Base-by-base conservation (phyloP, 2,888 invertebrate species). In the Anaspis maculata region DNA sequence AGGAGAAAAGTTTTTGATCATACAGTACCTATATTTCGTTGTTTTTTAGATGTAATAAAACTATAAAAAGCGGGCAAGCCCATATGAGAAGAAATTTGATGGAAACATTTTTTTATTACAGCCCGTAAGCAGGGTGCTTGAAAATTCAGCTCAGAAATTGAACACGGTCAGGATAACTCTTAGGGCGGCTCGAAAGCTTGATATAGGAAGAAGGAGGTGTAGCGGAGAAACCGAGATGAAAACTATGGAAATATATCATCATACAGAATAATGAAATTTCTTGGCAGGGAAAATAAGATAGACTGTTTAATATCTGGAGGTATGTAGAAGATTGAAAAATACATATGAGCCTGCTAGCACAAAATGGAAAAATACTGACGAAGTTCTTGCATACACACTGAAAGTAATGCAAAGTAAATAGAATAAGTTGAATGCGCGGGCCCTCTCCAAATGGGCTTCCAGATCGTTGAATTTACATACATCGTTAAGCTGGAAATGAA, bases 261-360 rank as follows among this genome's bases (percentile, higher is more conserved):
- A 59, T 59, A 56, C 51, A 49, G 53, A 57, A 60, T 62, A 62
- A 62, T 61, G 61, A 62, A 61, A 61, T 61, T 62, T 60, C 56
- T 59, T 54, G 52, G 52, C 54, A 52, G 49, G 52, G 52, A 56
- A 59, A 59, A 62, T 59, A 56, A 58, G 57, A 59, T 59, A 59
- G 56, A 61, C 59, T 61, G 58, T 59, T 59, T 59, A 59, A 60
- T 59, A 59, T 57, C 54, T 49, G 51, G 53, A 58, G 54, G 58
- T 61, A 61, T 61, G 57, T 57, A 47, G 56, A 46, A 59, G 57
- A 57, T 60, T 59, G 61, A 60, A 58, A 57, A 60, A 61, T 60
- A 58, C 57, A 58, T 54, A 51, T 51, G 51, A 49, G 48, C 41
- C 47, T n/a, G n/a, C n/a, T 41, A 41, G 30, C 42, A 48, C 51